Evolutionary conservation across 2,113 vertebrate species (phyloP).

Genomic region (Cyanoderma ruficeps): DNA sequence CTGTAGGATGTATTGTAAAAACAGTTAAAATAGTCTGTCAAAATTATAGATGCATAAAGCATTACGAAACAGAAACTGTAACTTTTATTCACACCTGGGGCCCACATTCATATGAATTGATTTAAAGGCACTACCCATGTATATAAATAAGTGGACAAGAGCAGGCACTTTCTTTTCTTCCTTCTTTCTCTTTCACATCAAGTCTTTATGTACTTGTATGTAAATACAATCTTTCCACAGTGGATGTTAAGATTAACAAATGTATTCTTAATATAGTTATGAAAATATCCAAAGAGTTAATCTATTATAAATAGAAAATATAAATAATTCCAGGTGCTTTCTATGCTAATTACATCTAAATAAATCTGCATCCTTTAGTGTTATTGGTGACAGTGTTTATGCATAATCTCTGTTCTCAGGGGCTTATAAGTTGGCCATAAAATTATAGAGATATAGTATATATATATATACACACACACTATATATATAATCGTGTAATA

Average conservation of each 20-base stretch:
- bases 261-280: slow-evolving; percentile 36
- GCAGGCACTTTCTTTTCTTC: slow-evolving; percentile 12
- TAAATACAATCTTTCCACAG: slow-evolving; percentile 47
- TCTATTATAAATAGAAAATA: slow-evolving; percentile 56
- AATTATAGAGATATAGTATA: slow-evolving; percentile 20
- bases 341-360: slow-evolving; percentile 13
- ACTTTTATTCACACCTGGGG: not conserved
- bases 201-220: not conserved
- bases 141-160: not conserved
- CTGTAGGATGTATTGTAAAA: slow-evolving; percentile 64
- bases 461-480: not conserved
- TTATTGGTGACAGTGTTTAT: slow-evolving; percentile 51
- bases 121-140: slow-evolving; percentile 12
- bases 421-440: slow-evolving; percentile 52
- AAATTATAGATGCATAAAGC: not conserved
- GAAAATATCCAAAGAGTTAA: slow-evolving; percentile 53
- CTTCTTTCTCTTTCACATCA: not conserved
- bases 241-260: slow-evolving; percentile 39
- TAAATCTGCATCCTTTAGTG: not conserved
- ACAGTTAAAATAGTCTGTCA: slow-evolving; percentile 46
- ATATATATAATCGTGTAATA: not conserved
- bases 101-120: not conserved
- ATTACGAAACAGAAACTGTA: not conserved
- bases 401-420: slow-evolving; percentile 68
- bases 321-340: slow-evolving; percentile 42